Conservation (phyloP, 2,797 vertebrate species). For the Hoplostethus atlanticus region DNA sequence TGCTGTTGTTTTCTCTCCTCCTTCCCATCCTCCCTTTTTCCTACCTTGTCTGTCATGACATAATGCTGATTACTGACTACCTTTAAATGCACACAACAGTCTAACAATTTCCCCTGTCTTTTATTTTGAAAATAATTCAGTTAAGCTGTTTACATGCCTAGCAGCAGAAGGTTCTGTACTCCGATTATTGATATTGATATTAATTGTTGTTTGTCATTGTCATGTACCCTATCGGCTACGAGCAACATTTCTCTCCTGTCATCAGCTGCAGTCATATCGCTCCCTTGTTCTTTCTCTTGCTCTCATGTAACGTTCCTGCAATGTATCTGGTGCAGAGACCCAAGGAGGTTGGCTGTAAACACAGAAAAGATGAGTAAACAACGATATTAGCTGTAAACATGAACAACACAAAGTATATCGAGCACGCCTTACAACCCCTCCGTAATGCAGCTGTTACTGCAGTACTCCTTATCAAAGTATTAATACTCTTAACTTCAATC, state of each 20-base stretch:
- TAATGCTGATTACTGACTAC: constrained; percentile 45
- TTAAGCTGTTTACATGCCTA: constrained; percentile 47
- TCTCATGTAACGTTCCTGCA: constrained; percentile 45
- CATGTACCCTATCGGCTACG: neutral
- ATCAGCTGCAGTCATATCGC: constrained; percentile 12
- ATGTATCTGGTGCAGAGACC: constrained; percentile 30
- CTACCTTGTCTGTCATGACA: constrained; percentile 23
- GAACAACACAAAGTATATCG: constrained; percentile 6
- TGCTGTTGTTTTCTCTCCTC: constrained; percentile 39
- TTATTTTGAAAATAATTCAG: constrained; percentile 50
- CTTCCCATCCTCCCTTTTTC: constrained; percentile 36
- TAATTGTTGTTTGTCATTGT: constrained; percentile 31
- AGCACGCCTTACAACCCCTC: neutral
- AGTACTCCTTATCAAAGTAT: neutral
- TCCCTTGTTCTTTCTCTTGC: constrained; percentile 26
- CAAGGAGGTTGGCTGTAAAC: constrained; percentile 39
- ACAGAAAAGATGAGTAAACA: constrained; percentile 24
- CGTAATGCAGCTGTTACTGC: neutral
- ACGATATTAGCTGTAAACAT: constrained; percentile 33
- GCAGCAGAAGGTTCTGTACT: constrained; percentile 16
- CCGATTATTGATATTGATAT: constrained; percentile 28
- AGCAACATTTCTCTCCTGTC: constrained; percentile 11
- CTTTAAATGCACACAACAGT: constrained; percentile 32
- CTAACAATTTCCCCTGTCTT: constrained; percentile 63
- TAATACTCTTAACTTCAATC: neutral